Base-by-base conservation (phyloP, 2,888 invertebrate species). In the Abrostola triplasia region DNA sequence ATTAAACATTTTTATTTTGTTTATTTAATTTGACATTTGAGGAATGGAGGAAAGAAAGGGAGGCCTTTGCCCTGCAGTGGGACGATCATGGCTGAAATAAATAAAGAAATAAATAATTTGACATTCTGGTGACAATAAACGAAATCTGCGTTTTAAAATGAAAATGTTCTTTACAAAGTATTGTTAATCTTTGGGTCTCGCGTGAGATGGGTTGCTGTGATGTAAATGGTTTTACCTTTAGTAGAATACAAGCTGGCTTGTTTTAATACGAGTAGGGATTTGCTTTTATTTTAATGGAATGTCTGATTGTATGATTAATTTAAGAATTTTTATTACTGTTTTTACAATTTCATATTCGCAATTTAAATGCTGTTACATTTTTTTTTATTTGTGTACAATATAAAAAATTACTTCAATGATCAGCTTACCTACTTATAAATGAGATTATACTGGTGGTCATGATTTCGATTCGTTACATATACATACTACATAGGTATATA, bases 141-240 rank as follows among this genome's bases (percentile, higher is more conserved):
- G 6, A 11, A 36, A 49, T 36, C 49, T 36, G 10, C 6, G 11
- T 49, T 36, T 49, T 36, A 2, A 36, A 49, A 49, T 36, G 35
- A 49, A n/a, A 35, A 40, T 41, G 12, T 10, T 40, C 38, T 35
- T n/a, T 42, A 49, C 57, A 49, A 57, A 40, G 35, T 49, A 57
- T 49, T 57, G 57, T 57, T 41, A 57, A 57, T 57, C 36, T 57
- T 12, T 6, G 57, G 35, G 40, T 49, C n/a, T 49, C 24, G 12
- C 10, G 36, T 57, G 56, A 57, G 49, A 57, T 49, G 49, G 49
- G 57, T 57, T n/a, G 37, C 13, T 36, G 24, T 47, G 24, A 0
- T 41, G 38, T 40, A 24, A 49, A 49, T 12, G 35, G 49, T 35
- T 57, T 48, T 11, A 40, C 35, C 40, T 12, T 57, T 49, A 49